Base-by-base conservation (phyloP, 2,797 vertebrate species). In the Microhierax caerulescens region DNA sequence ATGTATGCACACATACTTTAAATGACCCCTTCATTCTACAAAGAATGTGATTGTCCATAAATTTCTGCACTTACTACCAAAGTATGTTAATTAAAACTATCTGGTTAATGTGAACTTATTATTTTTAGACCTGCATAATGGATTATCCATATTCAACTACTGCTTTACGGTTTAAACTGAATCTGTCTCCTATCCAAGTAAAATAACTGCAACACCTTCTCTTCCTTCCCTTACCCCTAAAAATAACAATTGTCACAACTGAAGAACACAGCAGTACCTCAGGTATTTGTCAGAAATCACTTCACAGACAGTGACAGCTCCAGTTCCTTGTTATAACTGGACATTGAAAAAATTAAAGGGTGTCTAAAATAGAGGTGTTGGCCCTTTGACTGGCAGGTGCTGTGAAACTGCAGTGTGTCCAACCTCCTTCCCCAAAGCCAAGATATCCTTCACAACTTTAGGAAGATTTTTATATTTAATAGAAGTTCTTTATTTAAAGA, bases 231-330 rank as follows among this genome's bases (percentile, higher is more conserved):
- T 88, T 81, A 51, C 14, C 25, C 70, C 80, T 85, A 82, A 92
- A 96, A 90, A 90, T 89, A 96, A 36, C 65, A 63, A 95, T 97
- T 77, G 79, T 72, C 85, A 92, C 85, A 94, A 93, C 70, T 6
- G 5, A 92, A 57, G 36, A 96, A 76, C 10, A 32, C 54, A 74
- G 41, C 15, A 72, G 19, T 56, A 77, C 61, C 76, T 89, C 59
- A 65, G 77, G 64, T 92, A 53, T 92, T 72, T 93, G 92, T 91
- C 45, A 92, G 78, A 96, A 85, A 87, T 96, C 80, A 93, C 72
- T 95, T 86, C 59, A 51, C 68, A 92, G 78, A 48, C 61, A 91
- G 20, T 63, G 72, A 87, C 69, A 96, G 41, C n/a, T 90, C 41
- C 21, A 60, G 39, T 60, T 93, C 10, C 47, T 74, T 88, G 56